These are phyloP conservation scores for Montipora cactus DNA, from an alignment of 64 coral and sea anemone genomes.

Conservation along the genomic window DNA sequence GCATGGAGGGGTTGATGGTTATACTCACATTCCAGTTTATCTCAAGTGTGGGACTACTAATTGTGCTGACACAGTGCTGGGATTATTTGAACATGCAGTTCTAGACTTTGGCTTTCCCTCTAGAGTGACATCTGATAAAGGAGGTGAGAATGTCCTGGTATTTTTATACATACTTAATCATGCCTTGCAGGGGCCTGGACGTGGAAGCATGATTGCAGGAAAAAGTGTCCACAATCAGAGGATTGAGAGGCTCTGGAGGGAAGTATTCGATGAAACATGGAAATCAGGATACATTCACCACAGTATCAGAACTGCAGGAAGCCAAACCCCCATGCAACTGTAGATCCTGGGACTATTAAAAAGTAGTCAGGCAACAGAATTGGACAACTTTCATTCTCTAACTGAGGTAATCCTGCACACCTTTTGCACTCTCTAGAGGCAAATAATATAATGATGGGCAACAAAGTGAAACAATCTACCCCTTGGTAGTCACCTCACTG, in stretches of 20 bases:
- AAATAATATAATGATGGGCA: too few species aligned
- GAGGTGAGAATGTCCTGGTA: background rate
- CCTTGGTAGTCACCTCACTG: too few species aligned
- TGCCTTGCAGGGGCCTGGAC: background rate
- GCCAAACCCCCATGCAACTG: slow-evolving; percentile 2
- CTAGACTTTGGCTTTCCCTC: background rate
- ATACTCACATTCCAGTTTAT: background rate
- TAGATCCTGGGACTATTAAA: background rate
- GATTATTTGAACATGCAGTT: background rate
- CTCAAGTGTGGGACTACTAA: background rate
- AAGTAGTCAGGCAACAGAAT: background rate
- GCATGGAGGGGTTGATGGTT: background rate
- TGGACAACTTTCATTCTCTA: background rate
- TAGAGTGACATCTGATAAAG: slow-evolving; percentile 2
- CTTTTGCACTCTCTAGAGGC: background rate
- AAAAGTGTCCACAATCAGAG: background rate
- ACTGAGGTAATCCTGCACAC: background rate
- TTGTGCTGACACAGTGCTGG: slow-evolving; percentile 2
- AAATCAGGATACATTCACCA: slow-evolving; percentile 13
- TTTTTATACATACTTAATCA: background rate
- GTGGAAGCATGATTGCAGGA: background rate
- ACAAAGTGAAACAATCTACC: too few species aligned
- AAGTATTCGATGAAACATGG: slow-evolving; percentile 1
- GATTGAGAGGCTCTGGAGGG: background rate
- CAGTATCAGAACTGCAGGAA: slow-evolving; percentile 19